Conservation (phyloP, 2,113 vertebrate genomes). For the Patagioenas fasciata region DNA sequence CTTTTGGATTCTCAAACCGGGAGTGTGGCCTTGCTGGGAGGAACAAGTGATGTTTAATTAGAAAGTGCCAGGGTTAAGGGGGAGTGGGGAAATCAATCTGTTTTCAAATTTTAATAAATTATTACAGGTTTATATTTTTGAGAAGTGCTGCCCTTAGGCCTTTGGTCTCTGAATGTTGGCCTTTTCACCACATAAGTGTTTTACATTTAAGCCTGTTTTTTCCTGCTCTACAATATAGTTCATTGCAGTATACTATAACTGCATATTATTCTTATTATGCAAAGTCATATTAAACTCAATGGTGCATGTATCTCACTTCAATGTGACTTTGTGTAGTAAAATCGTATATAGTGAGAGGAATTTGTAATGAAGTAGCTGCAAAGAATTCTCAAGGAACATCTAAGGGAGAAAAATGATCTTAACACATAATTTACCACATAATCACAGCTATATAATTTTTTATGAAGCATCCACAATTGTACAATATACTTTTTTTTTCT, state of each 20-base stretch:
- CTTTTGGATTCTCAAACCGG: neutral
- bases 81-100: neutral
- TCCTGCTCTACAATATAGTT: constrained; percentile 8
- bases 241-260: constrained; percentile 5
- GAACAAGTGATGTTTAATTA: neutral
- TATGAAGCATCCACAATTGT: neutral
- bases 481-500: neutral
- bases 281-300: constrained; percentile 66
- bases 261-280: constrained; percentile 58
- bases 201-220: constrained; percentile 4
- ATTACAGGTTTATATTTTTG: neutral
- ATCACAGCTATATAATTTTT: neutral
- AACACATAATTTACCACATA: neutral
- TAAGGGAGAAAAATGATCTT: constrained; percentile 50
- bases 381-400: constrained; percentile 48
- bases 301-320: constrained; percentile 70
- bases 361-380: constrained; percentile 53
- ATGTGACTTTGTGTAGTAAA: constrained; percentile 76
- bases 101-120: neutral
- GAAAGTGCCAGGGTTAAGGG: neutral
- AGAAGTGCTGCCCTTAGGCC: neutral
- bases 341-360: constrained; percentile 58
- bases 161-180: neutral
- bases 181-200: neutral
- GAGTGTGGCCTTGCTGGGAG: neutral